A percentile compares a stretch with the other conserved stretches of the same genome.
Conservation (phyloP, 2,888 invertebrate genomes). For the Xylocampa areola region DNA sequence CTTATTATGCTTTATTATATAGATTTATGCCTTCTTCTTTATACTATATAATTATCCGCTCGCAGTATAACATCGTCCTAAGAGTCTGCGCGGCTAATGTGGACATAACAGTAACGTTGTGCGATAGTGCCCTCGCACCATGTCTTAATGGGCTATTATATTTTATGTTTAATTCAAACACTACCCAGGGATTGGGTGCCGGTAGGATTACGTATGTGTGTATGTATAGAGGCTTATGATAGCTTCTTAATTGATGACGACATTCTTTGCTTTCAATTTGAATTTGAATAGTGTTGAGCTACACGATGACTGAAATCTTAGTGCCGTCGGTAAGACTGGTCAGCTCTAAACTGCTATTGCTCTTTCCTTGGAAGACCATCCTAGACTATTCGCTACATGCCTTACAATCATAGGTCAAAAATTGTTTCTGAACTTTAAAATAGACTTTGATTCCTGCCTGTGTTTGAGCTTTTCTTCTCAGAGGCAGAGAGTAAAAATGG, state of each 20-base stretch:
- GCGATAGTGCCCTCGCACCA: constrained; percentile 66
- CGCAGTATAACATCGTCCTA: constrained; percentile 11
- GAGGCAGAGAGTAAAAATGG: too few relatives aligned
- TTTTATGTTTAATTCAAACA: constrained; percentile 72
- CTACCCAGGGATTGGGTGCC: constrained; percentile 51
- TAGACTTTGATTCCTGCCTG: too few relatives aligned
- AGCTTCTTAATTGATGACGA: constrained; percentile 37
- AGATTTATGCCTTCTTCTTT: background rate
- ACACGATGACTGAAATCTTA: too few relatives aligned
- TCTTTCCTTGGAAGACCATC: too few relatives aligned
- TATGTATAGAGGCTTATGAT: constrained; percentile 16
- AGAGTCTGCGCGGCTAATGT: constrained; percentile 53
- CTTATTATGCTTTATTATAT: background rate
- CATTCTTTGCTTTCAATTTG: too few relatives aligned
- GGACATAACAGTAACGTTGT: constrained; percentile 73
- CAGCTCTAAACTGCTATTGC: too few relatives aligned
- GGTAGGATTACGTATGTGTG: constrained; percentile 31
- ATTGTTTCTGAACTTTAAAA: too few relatives aligned
- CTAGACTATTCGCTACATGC: too few relatives aligned
- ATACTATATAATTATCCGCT: constrained; percentile 18
- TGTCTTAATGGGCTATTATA: constrained; percentile 78
- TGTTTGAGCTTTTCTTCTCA: too few relatives aligned
- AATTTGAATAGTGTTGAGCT: too few relatives aligned
- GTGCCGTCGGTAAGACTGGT: too few relatives aligned
- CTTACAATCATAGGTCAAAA: too few relatives aligned